Base-by-base conservation (phyloP, 2,113 vertebrate genomes). In the Heterocephalus glaber region DNA sequence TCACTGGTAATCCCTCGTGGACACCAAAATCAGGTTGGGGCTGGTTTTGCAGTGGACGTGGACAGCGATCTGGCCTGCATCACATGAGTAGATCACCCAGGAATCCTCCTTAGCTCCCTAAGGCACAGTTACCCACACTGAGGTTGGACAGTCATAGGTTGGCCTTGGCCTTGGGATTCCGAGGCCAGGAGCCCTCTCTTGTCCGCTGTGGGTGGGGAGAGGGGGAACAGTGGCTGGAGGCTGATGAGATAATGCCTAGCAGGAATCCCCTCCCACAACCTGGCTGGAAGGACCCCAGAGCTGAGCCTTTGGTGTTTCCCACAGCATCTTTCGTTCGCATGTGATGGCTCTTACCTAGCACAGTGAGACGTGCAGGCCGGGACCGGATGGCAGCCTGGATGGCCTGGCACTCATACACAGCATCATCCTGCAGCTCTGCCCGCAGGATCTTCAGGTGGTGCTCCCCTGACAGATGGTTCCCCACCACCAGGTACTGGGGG, bases 341-440 rank as follows among this genome's bases (percentile, higher is more conserved):
- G 12, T 7, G 72, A 13, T 0, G 2, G 84, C 28, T 58, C 99
- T 99, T 97, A 99, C 99, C 99, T 0, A 99, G 98, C 41, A 99
- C 99, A 0, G 99, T 99, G 96, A 99, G 99, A 38, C 99, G 98
- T 30, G 99, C 99, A 0, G 99, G 99, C 81, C 99, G 97, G 89
- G 99, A 99, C 86, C 99, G 99, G 98, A 99, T 99, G 97, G 99
- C 99, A 0, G 99, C 99, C 89, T 99, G 99, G 96, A 99, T 99
- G 86, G 99, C 99, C 98, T 99, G 99, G 92, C 99, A 99, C 97
- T 99, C 99, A 0, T 99, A 99, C 89, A 99, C 98, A 0, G 99
- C 99, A 0, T 99, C 99, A 41, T 99, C 99, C 94, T 99, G 99
- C 70, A 99, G 98, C 96, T 99, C 99, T 0, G 99, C 99, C 22